Evolutionary conservation across 2,888 invertebrate genomes (phyloP).

Genomic region (Rhopalosiphum nymphaeae): DNA sequence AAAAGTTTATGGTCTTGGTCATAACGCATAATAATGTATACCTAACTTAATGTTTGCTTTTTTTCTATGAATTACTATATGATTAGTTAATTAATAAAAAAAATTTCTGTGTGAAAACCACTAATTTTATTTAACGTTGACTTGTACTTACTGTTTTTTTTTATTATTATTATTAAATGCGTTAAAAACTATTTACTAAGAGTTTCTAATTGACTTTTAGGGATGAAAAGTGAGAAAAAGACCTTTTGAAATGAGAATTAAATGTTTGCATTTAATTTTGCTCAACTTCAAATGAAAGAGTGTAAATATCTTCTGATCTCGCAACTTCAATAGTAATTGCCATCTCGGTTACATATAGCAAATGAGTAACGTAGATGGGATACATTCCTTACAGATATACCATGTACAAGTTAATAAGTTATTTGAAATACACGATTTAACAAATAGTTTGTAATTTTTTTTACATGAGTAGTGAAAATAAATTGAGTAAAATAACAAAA

Average conservation of each 20-base stretch:
- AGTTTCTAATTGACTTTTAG: slow-evolving; percentile 38
- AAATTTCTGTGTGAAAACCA: background rate
- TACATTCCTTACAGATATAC: background rate
- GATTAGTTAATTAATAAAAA: background rate
- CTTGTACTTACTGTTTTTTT: background rate
- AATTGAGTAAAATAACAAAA: background rate
- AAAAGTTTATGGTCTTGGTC: background rate
- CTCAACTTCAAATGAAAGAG: background rate
- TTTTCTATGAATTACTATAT: background rate
- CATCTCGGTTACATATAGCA: background rate
- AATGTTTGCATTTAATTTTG: slow-evolving; percentile 31
- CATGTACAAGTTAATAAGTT: background rate
- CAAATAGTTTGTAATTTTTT: background rate
- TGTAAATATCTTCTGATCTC: slow-evolving; percentile 3
- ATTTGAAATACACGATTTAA: background rate
- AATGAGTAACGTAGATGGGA: background rate
- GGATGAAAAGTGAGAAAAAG: background rate
- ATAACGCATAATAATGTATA: background rate
- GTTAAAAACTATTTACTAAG: background rate
- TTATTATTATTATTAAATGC: background rate
- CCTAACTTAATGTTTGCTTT: too few relatives aligned
- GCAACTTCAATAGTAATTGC: slow-evolving; percentile 7
- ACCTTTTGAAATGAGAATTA: slow-evolving; percentile 10
- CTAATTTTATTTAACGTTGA: background rate
- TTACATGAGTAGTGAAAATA: background rate